Base-by-base conservation (phyloP, 2,888 invertebrate species). In the Dynastes tityus region DNA sequence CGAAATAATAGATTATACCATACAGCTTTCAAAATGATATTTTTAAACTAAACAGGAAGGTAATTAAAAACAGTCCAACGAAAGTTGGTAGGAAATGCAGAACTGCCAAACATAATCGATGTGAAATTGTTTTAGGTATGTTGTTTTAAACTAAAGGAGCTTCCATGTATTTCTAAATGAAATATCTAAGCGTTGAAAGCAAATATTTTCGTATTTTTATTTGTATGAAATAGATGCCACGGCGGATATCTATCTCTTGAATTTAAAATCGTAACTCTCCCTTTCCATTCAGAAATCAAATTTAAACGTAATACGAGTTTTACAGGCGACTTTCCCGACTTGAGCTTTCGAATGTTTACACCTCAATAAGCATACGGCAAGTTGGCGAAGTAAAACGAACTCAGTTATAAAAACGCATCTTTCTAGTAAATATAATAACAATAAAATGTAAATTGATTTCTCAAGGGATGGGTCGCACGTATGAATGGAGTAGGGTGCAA, bases 401-500 rank as follows among this genome's bases (percentile, higher is more conserved):
- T 85, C 84, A 73, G 73, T 73, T 73, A 73, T 73, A 73, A 73
- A 84, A 85, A 86, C 77, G 80, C 85, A 84, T 87, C 85, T 87
- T 87, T 86, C 84, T 83, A 87, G 87, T 88, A 87, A 87, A 88
- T 87, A 87, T 87, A 87, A 88, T 87, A 88, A 87, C 87, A 88
- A 88, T 88, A 88, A 88, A 88, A 87, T 86, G 85, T 83, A 87
- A 88, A 88, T 88, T 88, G 88, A 88, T 88, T 87, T 88, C 87
- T 87, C 88, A 87, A 86, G 87, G 87, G 87, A 86, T 85, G 85
- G 84, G 81, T 58, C 40, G 58, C 22, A 68, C 49, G 51, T 73
- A 73, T 58, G 22, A 29, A 58, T 73, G 58, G 8, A 2, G 58
- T 58, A 84, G 85, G 85, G 84, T 84, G 84, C 45, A 83, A 82